Conservation (phyloP, 2,113 vertebrate species). For the Halcyon malimbica region DNA sequence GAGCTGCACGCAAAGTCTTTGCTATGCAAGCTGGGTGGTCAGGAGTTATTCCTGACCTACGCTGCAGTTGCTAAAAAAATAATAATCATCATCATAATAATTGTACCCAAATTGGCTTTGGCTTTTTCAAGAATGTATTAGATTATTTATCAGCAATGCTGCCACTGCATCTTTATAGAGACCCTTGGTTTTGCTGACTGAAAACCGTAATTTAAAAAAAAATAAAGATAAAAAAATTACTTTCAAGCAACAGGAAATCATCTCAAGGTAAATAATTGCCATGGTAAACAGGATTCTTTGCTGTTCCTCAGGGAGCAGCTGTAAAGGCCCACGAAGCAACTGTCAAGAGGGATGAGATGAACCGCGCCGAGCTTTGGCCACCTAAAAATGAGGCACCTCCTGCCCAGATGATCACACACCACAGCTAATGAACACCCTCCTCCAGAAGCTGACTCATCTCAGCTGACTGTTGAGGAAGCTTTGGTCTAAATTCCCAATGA, state of each 20-base stretch:
- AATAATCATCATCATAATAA: background rate
- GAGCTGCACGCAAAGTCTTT: background rate
- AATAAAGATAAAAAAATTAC: background rate
- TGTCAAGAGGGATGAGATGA: background rate
- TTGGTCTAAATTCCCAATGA: background rate
- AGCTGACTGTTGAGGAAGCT: background rate
- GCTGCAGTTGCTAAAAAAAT: background rate
- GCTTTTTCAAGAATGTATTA: background rate
- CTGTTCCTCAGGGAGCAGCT: rapidly evolving
- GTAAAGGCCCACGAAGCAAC: background rate
- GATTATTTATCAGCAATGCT: background rate
- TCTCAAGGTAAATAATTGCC: background rate
- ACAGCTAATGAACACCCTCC: background rate
- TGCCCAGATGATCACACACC: background rate
- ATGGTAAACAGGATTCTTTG: background rate
- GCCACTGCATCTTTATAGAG: background rate
- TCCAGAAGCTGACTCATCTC: background rate
- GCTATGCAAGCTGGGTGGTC: background rate
- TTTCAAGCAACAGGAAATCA: background rate
- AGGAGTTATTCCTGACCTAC: background rate
- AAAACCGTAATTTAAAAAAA: background rate
- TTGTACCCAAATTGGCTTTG: background rate
- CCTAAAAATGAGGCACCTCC: background rate
- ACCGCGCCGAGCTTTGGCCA: background rate
- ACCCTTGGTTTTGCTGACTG: background rate